phyloP scores from a whole-genome alignment of 2,113 vertebrate species.

The Sakesphorus luctuosus region DNA sequence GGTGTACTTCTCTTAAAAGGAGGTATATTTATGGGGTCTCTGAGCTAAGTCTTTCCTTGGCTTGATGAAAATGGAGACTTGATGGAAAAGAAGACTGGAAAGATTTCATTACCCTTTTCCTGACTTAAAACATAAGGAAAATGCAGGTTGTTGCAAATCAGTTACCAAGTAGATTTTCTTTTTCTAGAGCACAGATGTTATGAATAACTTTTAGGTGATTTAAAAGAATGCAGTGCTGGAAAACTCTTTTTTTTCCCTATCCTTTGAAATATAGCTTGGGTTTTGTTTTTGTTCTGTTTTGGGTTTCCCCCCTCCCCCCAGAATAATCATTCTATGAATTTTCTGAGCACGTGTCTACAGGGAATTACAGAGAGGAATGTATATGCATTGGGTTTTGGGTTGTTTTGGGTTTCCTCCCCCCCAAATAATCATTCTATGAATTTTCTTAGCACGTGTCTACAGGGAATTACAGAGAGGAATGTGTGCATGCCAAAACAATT shows the following conservation, averaged over 20 bases:
- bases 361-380: slow-evolving; percentile 2
- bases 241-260: slow-evolving; percentile 8
- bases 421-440: background rate
- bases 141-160: background rate
- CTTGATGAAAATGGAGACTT: background rate
- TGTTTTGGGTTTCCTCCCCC: background rate
- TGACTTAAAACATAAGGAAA: background rate
- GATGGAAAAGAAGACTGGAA: background rate
- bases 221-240: background rate
- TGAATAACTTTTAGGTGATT: background rate
- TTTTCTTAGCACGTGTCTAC: background rate
- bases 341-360: background rate
- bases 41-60: background rate
- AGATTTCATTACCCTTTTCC: background rate
- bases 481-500: background rate
- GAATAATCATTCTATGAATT: background rate
- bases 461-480: slow-evolving; percentile 10
- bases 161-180: background rate
- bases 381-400: background rate
- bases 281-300: background rate
- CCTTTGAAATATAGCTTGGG: background rate
- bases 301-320: too few relatives aligned
- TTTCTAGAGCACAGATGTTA: background rate
- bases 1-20: background rate
- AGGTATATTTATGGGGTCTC: background rate